phyloP scores from a whole-genome alignment of 2,113 vertebrate genomes.

The Gymnarchus niloticus region DNA sequence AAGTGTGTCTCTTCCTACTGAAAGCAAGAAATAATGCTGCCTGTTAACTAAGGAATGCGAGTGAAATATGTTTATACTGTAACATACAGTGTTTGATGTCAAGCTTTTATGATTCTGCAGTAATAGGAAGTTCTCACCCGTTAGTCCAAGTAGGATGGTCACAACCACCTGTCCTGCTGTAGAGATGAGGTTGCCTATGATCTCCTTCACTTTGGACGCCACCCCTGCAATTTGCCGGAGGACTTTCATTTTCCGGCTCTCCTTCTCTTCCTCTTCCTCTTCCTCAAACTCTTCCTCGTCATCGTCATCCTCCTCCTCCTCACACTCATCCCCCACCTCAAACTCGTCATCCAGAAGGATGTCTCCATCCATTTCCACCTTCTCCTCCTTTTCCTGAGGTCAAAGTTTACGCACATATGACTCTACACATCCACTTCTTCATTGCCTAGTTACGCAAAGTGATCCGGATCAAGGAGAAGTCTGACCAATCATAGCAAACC shows the following conservation, averaged over 20 bases:
- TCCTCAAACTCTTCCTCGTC: slow-evolving; percentile 60
- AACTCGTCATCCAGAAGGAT: slow-evolving; percentile 82
- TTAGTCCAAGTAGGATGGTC: slow-evolving; percentile 83
- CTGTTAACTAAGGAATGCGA: background rate
- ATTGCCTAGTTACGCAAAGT: too few relatives aligned
- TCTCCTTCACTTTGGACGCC: slow-evolving; percentile 82
- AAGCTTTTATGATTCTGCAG: background rate
- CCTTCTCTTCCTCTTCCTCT: slow-evolving; percentile 72
- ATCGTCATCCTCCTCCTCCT: slow-evolving; percentile 65
- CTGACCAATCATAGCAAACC: too few relatives aligned
- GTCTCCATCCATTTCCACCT: slow-evolving; percentile 76
- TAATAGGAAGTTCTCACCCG: slow-evolving; percentile 67
- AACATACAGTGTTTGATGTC: too few relatives aligned
- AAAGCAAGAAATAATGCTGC: background rate
- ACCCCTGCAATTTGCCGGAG: slow-evolving; percentile 75
- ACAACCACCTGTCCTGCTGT: slow-evolving; percentile 94
- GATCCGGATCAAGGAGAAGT: too few relatives aligned
- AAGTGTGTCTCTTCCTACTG: background rate
- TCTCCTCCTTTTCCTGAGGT: slow-evolving; percentile 57
- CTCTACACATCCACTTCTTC: background rate
- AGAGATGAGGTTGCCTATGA: slow-evolving; percentile 92
- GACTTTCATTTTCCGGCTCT: slow-evolving; percentile 80
- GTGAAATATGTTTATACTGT: background rate
- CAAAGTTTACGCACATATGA: background rate
- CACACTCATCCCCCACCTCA: slow-evolving; percentile 72